These are phyloP conservation scores for Tolypeutes matacus DNA, from an alignment of 2,797 vertebrate species.

Conservation along the genomic window DNA sequence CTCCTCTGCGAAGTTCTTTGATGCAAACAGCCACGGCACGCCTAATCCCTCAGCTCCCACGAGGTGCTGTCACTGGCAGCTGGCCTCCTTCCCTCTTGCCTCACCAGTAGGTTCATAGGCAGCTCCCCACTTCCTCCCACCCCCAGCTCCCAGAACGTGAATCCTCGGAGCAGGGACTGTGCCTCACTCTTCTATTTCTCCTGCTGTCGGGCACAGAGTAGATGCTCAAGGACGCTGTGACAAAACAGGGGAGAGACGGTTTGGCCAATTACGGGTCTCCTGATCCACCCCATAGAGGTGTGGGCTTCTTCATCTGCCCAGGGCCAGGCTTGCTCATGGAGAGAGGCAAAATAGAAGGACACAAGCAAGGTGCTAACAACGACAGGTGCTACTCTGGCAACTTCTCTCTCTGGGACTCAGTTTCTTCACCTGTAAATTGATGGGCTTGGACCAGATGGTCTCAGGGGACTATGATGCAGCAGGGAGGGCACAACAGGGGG, in stretches of 20 bases:
- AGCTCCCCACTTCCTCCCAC: too few relatives aligned
- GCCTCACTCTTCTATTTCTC: not conserved
- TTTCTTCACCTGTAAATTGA: not conserved
- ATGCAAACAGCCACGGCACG: rapidly evolving
- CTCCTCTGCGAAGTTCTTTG: not conserved
- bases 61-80: not conserved
- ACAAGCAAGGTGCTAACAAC: not conserved
- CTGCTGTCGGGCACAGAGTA: rapidly evolving
- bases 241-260: too few relatives aligned
- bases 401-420: not conserved
- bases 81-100: not conserved
- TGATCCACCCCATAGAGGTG: not conserved
- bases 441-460: not conserved
- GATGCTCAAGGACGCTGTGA: not conserved
- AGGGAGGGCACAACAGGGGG: not conserved
- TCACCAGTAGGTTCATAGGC: rapidly evolving
- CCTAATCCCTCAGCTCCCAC: not conserved
- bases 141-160: too few relatives aligned
- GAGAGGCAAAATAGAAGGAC: not conserved
- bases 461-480: not conserved
- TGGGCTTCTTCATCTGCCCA: not conserved
- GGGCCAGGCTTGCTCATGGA: not conserved
- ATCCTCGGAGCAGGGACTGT: not conserved
- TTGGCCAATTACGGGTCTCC: too few relatives aligned
- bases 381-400: not conserved